These are phyloP conservation scores for Nipponia nippon DNA, from an alignment of 2,113 vertebrate genomes.

Conservation along the genomic window DNA sequence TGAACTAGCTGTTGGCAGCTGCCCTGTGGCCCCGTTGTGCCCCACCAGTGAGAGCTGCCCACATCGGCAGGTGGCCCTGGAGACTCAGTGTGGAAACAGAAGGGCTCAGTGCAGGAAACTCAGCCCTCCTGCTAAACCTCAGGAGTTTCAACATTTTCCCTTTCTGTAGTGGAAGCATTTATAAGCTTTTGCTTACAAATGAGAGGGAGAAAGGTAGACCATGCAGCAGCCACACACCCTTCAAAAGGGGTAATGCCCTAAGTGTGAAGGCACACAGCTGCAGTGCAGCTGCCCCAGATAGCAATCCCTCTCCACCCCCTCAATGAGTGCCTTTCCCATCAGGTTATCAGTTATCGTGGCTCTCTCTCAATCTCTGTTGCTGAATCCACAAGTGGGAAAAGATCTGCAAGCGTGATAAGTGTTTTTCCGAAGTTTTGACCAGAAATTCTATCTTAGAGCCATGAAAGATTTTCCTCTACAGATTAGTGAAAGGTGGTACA, in stretches of 20 bases:
- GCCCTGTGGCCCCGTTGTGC: not conserved
- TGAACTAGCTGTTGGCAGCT: rapidly evolving
- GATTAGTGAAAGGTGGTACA: not conserved
- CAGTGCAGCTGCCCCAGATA: not conserved
- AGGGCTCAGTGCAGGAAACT: not conserved
- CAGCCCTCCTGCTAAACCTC: not conserved
- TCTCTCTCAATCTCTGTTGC: not conserved
- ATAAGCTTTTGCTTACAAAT: not conserved
- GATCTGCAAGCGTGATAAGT: not conserved
- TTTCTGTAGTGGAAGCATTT: not conserved
- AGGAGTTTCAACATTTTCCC: too few species aligned
- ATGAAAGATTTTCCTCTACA: not conserved
- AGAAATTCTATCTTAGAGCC: not conserved
- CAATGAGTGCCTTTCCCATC: not conserved
- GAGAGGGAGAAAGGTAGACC: not conserved
- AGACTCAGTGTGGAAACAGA: rapidly evolving
- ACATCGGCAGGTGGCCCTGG: not conserved
- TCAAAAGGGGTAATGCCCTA: not conserved
- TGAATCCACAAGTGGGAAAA: not conserved
- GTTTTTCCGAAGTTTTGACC: not conserved
- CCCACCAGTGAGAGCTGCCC: not conserved
- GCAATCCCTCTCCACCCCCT: not conserved
- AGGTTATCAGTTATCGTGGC: not conserved
- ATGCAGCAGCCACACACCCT: rapidly evolving
- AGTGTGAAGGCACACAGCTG: not conserved